Percentiles rank a stretch among this genome's conserved stretches.
Conservation (phyloP, 2,797 vertebrate species). For the Natrix natrix region DNA sequence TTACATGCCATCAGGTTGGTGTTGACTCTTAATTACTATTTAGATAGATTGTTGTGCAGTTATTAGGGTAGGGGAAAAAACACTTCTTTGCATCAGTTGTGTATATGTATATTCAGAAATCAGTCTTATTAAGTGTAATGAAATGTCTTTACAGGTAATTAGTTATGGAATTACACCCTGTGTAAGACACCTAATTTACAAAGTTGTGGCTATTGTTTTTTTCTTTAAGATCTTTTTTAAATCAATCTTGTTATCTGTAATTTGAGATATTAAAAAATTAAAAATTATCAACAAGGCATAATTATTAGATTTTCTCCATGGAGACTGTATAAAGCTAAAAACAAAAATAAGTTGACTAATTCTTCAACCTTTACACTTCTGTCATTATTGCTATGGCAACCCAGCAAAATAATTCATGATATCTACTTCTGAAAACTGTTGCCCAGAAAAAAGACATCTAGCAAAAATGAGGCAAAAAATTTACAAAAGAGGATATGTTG, state of each 20-base stretch:
- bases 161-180: constrained; percentile 16
- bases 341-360: constrained; percentile 60
- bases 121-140: not conserved
- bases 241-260: constrained; percentile 60
- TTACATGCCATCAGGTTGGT: not conserved
- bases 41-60: not conserved
- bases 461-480: not conserved
- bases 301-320: constrained; percentile 64
- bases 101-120: not conserved
- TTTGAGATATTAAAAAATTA: constrained; percentile 53
- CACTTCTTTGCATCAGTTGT: not conserved
- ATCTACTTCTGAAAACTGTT: constrained; percentile 46
- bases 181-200: constrained; percentile 30
- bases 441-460: constrained; percentile 27
- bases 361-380: constrained; percentile 56
- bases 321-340: constrained; percentile 57
- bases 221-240: constrained; percentile 49
- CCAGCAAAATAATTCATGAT: constrained; percentile 50
- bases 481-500: not conserved
- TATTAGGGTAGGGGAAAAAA: not conserved
- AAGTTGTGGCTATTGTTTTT: constrained; percentile 53
- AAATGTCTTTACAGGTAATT: not conserved
- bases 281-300: constrained; percentile 64
- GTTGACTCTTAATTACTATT: not conserved
- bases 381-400: constrained; percentile 67